These are phyloP conservation scores for Chromis chromis DNA, from an alignment of 2,797 vertebrate species.

Conservation along the genomic window DNA sequence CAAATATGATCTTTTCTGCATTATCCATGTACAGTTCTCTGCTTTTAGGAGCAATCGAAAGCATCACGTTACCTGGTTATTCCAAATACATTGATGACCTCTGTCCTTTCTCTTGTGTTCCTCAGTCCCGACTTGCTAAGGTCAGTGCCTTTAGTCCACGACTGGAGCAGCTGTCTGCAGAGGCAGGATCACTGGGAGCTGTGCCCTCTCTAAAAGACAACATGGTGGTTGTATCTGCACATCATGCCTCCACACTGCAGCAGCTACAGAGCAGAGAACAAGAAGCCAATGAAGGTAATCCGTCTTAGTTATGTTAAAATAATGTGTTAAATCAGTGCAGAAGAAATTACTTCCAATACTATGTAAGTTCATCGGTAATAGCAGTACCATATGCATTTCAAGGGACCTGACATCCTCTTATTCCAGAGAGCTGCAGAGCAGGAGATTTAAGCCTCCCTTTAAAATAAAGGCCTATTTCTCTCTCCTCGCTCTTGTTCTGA, in stretches of 20 bases:
- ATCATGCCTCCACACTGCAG: constrained; percentile 80
- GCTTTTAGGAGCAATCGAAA: background rate
- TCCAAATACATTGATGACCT: background rate
- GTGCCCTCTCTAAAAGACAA: constrained; percentile 81
- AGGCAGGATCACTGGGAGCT: constrained; percentile 77
- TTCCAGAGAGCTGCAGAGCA: constrained; percentile 22
- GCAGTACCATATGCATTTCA: constrained; percentile 17
- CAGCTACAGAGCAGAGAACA: constrained; percentile 82
- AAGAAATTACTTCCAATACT: background rate
- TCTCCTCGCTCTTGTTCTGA: constrained; percentile 13
- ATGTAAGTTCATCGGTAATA: background rate
- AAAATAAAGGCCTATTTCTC: constrained; percentile 34
- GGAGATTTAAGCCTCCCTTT: constrained; percentile 31
- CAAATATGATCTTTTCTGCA: background rate
- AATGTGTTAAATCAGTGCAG: background rate
- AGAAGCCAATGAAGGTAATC: constrained; percentile 86
- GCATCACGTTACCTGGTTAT: background rate
- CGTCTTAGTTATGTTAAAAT: background rate
- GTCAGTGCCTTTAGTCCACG: constrained; percentile 77
- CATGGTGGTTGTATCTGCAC: constrained; percentile 77
- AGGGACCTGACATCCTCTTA: constrained; percentile 6
- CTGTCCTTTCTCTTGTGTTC: constrained; percentile 21
- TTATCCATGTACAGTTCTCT: too few species aligned
- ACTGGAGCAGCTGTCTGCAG: constrained; percentile 82
- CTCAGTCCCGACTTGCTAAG: constrained; percentile 82